A percentile compares a stretch with the other conserved stretches of the same genome.
phyloP scores from a whole-genome alignment of 2,888 invertebrate species.

The Ornithoptera alexandrae region DNA sequence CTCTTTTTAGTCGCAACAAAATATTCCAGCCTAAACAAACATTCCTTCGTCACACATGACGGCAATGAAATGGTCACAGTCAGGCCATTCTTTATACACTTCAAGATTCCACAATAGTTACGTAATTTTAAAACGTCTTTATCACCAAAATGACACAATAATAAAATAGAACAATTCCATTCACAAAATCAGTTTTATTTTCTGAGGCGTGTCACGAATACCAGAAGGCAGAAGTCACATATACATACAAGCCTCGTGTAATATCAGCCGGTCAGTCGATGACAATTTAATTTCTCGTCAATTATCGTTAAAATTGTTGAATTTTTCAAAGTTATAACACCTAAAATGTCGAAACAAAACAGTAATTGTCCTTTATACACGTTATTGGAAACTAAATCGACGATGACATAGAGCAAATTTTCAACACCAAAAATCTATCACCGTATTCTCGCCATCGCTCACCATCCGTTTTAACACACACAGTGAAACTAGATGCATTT shows the following conservation, averaged over 20 bases:
- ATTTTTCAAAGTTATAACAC: conserved; percentile 63
- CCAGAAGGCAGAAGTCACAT: conserved; percentile 79
- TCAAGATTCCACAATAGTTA: conserved; percentile 79
- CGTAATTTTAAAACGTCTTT: conserved; percentile 78
- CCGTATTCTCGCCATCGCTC: conserved; percentile 80
- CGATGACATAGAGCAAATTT: conserved; percentile 79
- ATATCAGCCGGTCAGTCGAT: conserved; percentile 81
- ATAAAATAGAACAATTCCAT: conserved; percentile 73
- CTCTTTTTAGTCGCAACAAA: conserved; percentile 74
- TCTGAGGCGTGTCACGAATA: conserved; percentile 81
- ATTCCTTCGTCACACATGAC: conserved; percentile 80
- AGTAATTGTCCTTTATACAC: conserved; percentile 61
- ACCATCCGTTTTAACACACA: conserved; percentile 75
- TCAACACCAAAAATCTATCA: conserved; percentile 81
- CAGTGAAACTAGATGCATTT: conserved; percentile 78
- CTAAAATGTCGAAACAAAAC: conserved; percentile 66
- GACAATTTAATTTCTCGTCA: conserved; percentile 76
- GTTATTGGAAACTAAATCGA: conserved; percentile 69
- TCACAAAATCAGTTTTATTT: conserved; percentile 78
- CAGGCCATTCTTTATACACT: conserved; percentile 79
- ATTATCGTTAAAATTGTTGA: conserved; percentile 66
- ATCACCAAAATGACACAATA: conserved; percentile 77
- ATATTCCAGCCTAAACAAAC: conserved; percentile 79
- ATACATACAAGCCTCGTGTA: conserved; percentile 81
- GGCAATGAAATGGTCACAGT: conserved; percentile 79